Percentiles rank a stretch among this genome's conserved stretches.
Conservation (phyloP, 53 echinoderm and acorn worm genomes). For the Stichopus horrens region DNA sequence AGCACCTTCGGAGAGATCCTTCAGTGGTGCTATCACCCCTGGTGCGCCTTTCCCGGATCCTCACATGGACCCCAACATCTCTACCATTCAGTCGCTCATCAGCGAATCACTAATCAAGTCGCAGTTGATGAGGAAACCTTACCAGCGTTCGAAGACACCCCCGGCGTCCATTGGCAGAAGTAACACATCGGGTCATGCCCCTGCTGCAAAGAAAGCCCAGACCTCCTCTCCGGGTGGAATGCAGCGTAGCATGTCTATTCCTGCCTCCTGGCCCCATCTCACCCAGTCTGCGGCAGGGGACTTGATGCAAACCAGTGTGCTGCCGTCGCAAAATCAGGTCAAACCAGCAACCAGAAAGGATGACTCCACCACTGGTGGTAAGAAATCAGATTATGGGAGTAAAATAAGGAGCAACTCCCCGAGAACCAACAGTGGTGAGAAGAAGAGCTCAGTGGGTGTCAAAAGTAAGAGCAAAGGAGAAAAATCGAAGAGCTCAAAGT, state of each 20-base stretch:
- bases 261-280: constrained; percentile 28
- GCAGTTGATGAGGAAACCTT: constrained; percentile 61
- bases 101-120: constrained; percentile 68
- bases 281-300: constrained; percentile 16
- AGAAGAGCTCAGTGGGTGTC: not conserved
- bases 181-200: not conserved
- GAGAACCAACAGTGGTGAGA: not conserved
- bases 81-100: constrained; percentile 45
- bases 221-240: constrained; percentile 3
- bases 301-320: not conserved
- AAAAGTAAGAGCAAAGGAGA: constrained; percentile 39
- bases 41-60: not conserved
- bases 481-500: constrained; percentile 45
- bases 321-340: not conserved
- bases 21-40: constrained; percentile 4
- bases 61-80: constrained; percentile 32
- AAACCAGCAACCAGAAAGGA: not conserved
- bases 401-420: not conserved
- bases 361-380: not conserved
- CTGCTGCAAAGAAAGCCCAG: constrained; percentile 1
- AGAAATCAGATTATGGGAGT: not conserved
- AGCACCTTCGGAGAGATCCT: not conserved
- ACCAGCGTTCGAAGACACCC: constrained; percentile 37
- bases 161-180: constrained; percentile 32
- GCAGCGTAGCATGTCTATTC: constrained; percentile 36